phyloP scores from a whole-genome alignment of 2,113 vertebrate species.

The Festucalex cinctus region DNA sequence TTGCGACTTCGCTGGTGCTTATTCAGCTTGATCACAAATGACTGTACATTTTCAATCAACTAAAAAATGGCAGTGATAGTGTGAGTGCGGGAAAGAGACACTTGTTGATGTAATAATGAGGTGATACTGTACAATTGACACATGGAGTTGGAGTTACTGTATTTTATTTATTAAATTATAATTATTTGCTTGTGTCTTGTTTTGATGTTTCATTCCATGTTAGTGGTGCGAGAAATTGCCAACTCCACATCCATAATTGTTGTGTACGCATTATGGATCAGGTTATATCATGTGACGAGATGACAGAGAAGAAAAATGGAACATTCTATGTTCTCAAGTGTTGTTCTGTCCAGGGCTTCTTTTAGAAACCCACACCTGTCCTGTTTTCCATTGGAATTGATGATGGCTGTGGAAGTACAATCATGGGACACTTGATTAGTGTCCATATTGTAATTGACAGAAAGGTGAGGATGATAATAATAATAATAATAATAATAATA shows the following conservation, averaged over 20 bases:
- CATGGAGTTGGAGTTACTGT: neutral
- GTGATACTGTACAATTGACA: neutral
- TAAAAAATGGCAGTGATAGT: slow-evolving; percentile 5
- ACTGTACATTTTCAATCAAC: slow-evolving; percentile 14
- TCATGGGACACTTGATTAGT: neutral
- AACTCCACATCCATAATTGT: neutral
- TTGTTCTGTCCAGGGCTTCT: slow-evolving; percentile 49
- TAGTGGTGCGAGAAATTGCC: neutral
- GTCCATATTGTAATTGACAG: too few species aligned
- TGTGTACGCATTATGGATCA: slow-evolving; percentile 3
- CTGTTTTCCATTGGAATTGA: slow-evolving; percentile 42
- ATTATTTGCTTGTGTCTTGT: neutral
- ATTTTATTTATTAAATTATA: too few species aligned
- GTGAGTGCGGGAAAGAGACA: neutral
- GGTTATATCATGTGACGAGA: neutral
- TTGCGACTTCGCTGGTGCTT: slow-evolving; percentile 21
- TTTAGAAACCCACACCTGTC: slow-evolving; percentile 52
- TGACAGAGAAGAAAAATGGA: neutral
- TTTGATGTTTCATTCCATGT: neutral
- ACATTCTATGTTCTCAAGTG: slow-evolving; percentile 50
- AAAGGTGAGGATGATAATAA: too few species aligned
- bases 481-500: too few species aligned
- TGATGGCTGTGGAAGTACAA: slow-evolving; percentile 12
- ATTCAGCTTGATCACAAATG: slow-evolving; percentile 42
- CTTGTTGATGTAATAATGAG: neutral